These are phyloP conservation scores for Ditula angustiorana DNA, from an alignment of 2,888 invertebrate genomes.

Conservation along the genomic window DNA sequence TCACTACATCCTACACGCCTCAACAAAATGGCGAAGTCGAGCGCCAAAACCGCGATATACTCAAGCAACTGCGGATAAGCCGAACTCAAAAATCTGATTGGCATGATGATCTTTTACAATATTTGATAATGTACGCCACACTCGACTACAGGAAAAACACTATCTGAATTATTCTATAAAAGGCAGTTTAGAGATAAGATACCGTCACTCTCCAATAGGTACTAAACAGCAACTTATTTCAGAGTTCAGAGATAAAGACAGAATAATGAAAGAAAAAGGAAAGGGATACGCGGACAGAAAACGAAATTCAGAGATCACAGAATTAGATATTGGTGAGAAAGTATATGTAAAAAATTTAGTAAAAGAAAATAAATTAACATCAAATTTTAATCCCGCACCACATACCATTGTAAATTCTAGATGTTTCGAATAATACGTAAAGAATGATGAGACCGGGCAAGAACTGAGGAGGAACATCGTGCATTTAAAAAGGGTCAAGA, in stretches of 20 bases:
- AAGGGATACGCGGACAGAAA: background rate
- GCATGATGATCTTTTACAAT: constrained; percentile 35
- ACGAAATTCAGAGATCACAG: background rate
- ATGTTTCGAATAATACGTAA: too few relatives aligned
- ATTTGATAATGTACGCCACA: constrained; percentile 33
- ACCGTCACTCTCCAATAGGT: background rate
- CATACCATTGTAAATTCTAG: too few relatives aligned
- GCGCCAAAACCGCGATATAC: constrained; percentile 46
- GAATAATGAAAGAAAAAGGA: background rate
- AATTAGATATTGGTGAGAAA: too few relatives aligned
- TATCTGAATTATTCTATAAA: constrained; percentile 1
- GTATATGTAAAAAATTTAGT: too few relatives aligned
- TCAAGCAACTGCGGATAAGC: constrained; percentile 46
- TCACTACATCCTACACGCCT: constrained; percentile 2
- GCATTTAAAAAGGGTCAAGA: too few relatives aligned
- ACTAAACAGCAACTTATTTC: background rate
- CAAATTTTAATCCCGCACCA: too few relatives aligned
- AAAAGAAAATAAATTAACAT: too few relatives aligned
- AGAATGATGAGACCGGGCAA: too few relatives aligned
- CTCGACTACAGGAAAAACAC: constrained; percentile 31
- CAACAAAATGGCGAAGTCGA: constrained; percentile 41
- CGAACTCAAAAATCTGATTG: constrained; percentile 40
- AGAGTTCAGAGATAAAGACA: background rate
- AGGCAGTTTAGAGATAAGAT: background rate
- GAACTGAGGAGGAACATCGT: too few relatives aligned